A percentile compares a stretch with the other conserved stretches of the same genome.
Conservation (phyloP, 2,113 vertebrate genomes). For the Ia io region DNA sequence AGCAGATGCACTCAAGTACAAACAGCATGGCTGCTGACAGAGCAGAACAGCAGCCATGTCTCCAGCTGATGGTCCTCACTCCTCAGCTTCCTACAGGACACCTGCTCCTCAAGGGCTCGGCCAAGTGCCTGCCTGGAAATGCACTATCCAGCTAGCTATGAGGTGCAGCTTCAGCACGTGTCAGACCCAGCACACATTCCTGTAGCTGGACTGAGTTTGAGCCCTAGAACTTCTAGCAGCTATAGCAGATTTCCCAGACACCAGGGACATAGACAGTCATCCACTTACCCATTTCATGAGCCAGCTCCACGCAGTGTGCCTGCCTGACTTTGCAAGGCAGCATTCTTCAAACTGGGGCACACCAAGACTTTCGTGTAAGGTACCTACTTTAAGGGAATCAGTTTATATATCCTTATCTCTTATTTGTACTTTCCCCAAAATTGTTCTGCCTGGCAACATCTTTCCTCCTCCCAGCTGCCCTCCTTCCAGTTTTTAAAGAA, state of each 20-base stretch:
- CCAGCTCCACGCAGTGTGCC: background rate
- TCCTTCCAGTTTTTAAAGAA: background rate
- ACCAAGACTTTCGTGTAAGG: background rate
- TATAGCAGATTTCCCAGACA: background rate
- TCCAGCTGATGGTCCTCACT: rapidly evolving
- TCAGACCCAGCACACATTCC: background rate
- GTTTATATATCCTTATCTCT: background rate
- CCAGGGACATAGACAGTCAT: background rate
- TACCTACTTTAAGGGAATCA: background rate
- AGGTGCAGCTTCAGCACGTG: background rate
- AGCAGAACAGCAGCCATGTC: background rate
- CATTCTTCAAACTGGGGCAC: background rate
- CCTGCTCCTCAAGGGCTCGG: background rate
- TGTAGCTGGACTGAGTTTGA: background rate
- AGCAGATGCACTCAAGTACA: background rate
- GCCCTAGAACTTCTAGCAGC: background rate
- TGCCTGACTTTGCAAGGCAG: background rate
- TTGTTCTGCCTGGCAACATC: background rate
- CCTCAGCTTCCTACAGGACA: background rate
- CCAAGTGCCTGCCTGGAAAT: background rate
- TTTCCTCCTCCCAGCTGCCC: background rate
- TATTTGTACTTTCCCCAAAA: background rate
- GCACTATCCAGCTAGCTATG: background rate
- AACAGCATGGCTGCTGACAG: background rate
- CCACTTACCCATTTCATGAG: background rate